Conservation (phyloP, 2,797 vertebrate species). For the Nannoperca obscura region DNA sequence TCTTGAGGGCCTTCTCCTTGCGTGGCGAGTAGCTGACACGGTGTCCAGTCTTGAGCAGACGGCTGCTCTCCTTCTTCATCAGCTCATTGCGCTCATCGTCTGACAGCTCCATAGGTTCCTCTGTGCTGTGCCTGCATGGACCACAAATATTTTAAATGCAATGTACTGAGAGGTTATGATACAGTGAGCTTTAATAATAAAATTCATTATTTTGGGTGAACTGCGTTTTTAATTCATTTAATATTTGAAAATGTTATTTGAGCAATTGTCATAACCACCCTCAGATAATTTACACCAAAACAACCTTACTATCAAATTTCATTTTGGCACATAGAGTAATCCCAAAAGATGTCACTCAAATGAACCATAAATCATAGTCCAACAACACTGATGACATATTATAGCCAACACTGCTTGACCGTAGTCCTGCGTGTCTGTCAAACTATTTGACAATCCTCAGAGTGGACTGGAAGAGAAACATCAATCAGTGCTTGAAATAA, state of each 20-base stretch:
- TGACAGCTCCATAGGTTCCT: conserved; percentile 94
- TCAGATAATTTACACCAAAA: neutral
- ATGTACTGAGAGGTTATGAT: neutral
- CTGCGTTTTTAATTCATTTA: neutral
- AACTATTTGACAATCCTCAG: neutral
- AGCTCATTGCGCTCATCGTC: conserved; percentile 97
- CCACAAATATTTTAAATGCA: neutral
- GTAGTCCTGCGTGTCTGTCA: neutral
- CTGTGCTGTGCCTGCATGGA: conserved; percentile 90
- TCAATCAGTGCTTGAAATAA: neutral
- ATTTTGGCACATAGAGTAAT: neutral
- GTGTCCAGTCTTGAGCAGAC: conserved; percentile 98
- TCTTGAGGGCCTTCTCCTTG: conserved; percentile 99
- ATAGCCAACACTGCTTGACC: neutral
- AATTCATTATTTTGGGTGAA: neutral
- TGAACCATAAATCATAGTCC: neutral
- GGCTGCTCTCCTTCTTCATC: conserved; percentile 99
- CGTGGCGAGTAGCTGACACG: conserved; percentile 98
- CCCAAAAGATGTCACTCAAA: neutral
- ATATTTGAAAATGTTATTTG: no score
- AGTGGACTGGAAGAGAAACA: neutral
- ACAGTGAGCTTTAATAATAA: neutral
- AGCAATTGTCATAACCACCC: neutral
- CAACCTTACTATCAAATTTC: neutral
- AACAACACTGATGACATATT: neutral